Evolutionary conservation across 2,888 invertebrate genomes (phyloP).

Genomic region (Phytoseiulus persimilis): DNA sequence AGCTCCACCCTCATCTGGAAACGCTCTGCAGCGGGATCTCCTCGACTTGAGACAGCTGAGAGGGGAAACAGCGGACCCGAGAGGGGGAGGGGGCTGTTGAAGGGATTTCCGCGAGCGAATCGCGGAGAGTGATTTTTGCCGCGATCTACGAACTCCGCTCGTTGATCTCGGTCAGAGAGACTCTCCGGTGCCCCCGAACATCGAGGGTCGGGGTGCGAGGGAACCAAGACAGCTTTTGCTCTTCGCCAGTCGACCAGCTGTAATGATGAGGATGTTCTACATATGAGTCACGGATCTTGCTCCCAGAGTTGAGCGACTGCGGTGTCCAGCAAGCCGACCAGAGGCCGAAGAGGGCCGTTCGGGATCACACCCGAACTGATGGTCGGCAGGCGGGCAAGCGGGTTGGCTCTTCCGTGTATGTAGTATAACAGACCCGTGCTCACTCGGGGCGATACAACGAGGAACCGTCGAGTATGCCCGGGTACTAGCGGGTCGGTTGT

Average conservation of each 20-base stretch:
- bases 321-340: neutral
- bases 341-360: neutral
- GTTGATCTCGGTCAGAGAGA: neutral
- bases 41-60: neutral
- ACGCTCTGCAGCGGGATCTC: neutral
- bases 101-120: no score
- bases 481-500: no score
- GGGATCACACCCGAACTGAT: neutral
- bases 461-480: neutral
- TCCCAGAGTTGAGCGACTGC: neutral
- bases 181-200: neutral
- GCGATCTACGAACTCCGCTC: no score
- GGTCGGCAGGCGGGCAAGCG: neutral
- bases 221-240: neutral
- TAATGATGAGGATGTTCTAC: neutral
- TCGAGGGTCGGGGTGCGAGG: neutral
- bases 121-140: no score
- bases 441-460: neutral
- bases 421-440: neutral
- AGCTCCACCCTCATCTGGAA: neutral
- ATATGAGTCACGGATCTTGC: neutral
- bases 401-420: neutral
- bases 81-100: neutral
- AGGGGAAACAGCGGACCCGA: neutral
- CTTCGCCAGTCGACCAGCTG: neutral